These are phyloP conservation scores for Neuroterus valhalla DNA, from an alignment of 1,140 invertebrate species.

Conservation along the genomic window DNA sequence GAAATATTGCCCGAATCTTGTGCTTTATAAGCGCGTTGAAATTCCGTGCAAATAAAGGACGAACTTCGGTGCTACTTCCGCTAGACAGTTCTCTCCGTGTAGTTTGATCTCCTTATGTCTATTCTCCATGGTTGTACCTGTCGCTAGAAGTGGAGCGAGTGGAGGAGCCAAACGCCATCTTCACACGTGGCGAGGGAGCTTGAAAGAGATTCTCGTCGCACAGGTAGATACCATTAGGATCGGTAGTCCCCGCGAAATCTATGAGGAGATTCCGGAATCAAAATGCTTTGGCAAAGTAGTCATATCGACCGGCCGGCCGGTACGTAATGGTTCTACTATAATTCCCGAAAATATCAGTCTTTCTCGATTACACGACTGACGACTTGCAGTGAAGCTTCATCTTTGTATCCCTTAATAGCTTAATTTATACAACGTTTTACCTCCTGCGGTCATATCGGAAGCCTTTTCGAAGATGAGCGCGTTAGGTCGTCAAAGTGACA, in stretches of 20 bases:
- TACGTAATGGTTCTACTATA: slow-evolving; percentile 23
- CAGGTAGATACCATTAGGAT: slow-evolving; percentile 9
- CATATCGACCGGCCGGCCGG: slow-evolving; percentile 40
- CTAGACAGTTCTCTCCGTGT: no score
- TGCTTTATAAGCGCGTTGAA: no score
- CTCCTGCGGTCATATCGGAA: background rate
- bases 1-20: no score
- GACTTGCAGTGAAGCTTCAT: background rate
- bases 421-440: background rate
- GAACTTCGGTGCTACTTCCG: no score
- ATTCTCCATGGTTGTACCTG: background rate
- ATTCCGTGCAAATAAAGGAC: no score
- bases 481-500: no score
- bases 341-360: slow-evolving; percentile 33
- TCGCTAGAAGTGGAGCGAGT: background rate
- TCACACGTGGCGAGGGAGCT: background rate
- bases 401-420: background rate
- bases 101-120: no score
- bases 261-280: slow-evolving; percentile 35
- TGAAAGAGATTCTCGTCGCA: slow-evolving; percentile 3
- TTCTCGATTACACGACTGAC: background rate
- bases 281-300: slow-evolving; percentile 34
- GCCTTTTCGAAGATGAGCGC: slow-evolving; percentile 1
- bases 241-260: background rate
- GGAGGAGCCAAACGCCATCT: slow-evolving; percentile 10